Base-by-base conservation (phyloP, 2,113 vertebrate genomes). In the Corynorhinus townsendii region DNA sequence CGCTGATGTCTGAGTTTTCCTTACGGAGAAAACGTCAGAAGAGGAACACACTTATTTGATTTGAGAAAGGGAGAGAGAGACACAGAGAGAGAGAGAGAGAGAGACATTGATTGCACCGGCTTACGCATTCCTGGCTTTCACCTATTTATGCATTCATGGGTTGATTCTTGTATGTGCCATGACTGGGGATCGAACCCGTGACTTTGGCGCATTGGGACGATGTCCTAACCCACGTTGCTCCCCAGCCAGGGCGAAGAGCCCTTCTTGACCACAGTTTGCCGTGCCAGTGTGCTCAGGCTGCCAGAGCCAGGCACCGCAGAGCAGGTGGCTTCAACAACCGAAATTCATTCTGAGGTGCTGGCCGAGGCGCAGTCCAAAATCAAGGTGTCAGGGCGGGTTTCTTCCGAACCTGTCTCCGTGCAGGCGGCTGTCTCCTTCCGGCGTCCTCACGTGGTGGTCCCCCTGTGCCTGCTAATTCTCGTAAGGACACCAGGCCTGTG, bases 241-340 rank as follows among this genome's bases (percentile, higher is more conserved):
- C 66, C 33, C 66, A 9, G 66, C 66, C 64, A n/a, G 16, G 66
- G 66, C 15, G 11, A 75, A 75, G 30, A 69, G 24, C 7, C 10
- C 11, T 26, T 77, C 40, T 33, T 19, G 33, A 4, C 38, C 9
- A 3, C 47, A 47, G 54, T 19, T 19, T 62, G 9, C n/a, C 35
- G 30, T 19, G 1, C 16, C 1, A 12, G 4, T 26, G 11, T 5
- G 35, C 47, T 68, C 16, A 1, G 84, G 20, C 33, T n/a, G 8
- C 28, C 9, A 2, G 2, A 6, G 59, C 1, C 0, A 19, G 35
- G 47, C 73, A 4, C 12, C 11, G 19, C 2, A 26, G 62, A 14
- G 15, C 2, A 1, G 59, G 33, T 0, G 1, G 33, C 49, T 38
- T 59, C 43, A 20, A 33, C 30, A 38, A 10, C 54, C 7, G 47